phyloP scores from a whole-genome alignment of 2,888 invertebrate species.

The Trachelus iudaicus region DNA sequence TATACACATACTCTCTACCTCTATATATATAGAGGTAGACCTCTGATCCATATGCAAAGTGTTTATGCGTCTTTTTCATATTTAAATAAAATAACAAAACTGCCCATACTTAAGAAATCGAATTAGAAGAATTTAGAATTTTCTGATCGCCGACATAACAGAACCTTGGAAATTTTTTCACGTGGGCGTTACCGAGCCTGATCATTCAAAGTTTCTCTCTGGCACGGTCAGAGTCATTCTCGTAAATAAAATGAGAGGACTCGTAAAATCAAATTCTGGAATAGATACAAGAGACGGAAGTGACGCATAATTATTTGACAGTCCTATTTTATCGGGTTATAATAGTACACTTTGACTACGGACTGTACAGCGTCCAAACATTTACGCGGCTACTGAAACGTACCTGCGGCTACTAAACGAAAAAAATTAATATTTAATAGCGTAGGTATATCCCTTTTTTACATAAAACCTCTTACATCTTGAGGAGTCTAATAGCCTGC shows the following conservation, averaged over 20 bases:
- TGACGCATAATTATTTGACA: background rate
- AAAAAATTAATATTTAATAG: background rate
- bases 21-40: background rate
- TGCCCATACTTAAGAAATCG: background rate
- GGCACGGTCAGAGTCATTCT: slow-evolving; percentile 23
- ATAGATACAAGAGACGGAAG: background rate
- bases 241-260: slow-evolving; percentile 49
- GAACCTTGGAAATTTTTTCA: slow-evolving; percentile 27
- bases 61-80: background rate
- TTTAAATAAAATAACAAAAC: background rate
- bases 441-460: background rate
- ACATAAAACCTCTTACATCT: background rate
- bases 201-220: slow-evolving; percentile 55
- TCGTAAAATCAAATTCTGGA: slow-evolving; percentile 44
- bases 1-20: too few species aligned
- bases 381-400: background rate
- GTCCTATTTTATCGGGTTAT: background rate
- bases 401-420: background rate
- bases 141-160: slow-evolving; percentile 33
- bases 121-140: too few species aligned
- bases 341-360: background rate
- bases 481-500: background rate
- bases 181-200: slow-evolving; percentile 52
- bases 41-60: background rate
- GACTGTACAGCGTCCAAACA: background rate